phyloP scores from a whole-genome alignment of 1,140 invertebrate genomes.

The Uloborus diversus region DNA sequence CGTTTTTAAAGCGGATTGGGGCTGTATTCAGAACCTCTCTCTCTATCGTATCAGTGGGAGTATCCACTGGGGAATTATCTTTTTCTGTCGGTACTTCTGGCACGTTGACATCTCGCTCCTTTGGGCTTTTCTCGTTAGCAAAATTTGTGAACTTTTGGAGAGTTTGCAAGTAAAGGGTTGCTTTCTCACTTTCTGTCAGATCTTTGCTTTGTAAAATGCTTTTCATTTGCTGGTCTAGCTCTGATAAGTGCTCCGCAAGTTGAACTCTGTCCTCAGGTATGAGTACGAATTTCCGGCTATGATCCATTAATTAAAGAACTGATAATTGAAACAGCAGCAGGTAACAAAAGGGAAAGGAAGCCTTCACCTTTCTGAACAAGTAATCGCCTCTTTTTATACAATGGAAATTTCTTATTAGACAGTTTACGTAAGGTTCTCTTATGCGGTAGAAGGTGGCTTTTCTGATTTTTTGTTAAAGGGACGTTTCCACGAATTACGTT shows the following conservation, averaged over 20 bases:
- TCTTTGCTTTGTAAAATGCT: background rate
- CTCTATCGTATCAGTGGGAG: too few relatives aligned
- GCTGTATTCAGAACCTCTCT: too few relatives aligned
- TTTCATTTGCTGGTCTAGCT: background rate
- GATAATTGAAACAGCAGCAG: background rate
- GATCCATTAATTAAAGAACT: background rate
- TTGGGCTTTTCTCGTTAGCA: too few relatives aligned
- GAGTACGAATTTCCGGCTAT: background rate
- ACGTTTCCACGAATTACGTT: background rate
- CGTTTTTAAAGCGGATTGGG: too few relatives aligned
- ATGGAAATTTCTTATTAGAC: background rate
- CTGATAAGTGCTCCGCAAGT: background rate
- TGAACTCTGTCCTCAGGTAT: background rate
- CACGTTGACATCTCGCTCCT: too few relatives aligned
- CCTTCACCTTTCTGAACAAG: background rate
- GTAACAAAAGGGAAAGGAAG: background rate
- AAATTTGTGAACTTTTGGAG: background rate
- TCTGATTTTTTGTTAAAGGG: background rate
- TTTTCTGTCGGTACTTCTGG: too few relatives aligned
- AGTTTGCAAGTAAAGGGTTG: background rate
- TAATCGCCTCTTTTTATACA: background rate
- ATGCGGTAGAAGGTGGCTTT: background rate
- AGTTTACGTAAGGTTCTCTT: background rate
- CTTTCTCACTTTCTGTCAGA: background rate
- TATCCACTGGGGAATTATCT: too few relatives aligned